Percentiles rank a stretch among this genome's conserved stretches.
Evolutionary conservation across 1,140 invertebrate genomes (phyloP).

Genomic region (Eulimnadia texana): DNA sequence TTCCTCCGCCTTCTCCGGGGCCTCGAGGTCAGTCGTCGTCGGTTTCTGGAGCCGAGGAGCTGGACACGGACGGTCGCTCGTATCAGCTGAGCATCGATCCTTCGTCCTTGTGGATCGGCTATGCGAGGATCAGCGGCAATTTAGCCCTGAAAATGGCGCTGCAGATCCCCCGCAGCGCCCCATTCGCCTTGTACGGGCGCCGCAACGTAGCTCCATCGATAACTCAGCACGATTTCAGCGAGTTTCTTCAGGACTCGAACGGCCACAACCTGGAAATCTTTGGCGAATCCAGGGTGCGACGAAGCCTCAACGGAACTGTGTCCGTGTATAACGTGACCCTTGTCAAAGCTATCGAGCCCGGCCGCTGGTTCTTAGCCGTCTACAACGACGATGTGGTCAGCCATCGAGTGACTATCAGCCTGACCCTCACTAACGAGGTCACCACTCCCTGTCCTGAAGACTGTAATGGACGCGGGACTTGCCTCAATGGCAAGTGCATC

Average conservation of each 20-base stretch:
- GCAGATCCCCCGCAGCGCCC: conserved; percentile 72
- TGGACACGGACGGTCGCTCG: conserved; percentile 13
- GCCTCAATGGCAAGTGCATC: conserved; percentile 84
- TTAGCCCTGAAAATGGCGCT: conserved; percentile 47
- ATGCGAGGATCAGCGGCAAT: conserved; percentile 1
- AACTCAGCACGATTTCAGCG: conserved; percentile 88
- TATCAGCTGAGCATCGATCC: conserved; percentile 9
- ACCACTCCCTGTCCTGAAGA: conserved; percentile 83
- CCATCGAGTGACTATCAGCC: conserved; percentile 58
- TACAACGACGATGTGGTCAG: conserved; percentile 85
- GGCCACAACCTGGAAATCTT: neutral
- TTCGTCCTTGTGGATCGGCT: conserved; percentile 5
- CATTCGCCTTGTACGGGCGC: conserved; percentile 83
- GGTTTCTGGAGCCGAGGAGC: neutral
- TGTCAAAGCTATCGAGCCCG: conserved; percentile 72
- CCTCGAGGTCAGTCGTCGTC: no score
- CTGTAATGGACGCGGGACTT: conserved; percentile 86
- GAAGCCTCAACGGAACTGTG: neutral
- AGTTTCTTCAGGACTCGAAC: conserved; percentile 50
- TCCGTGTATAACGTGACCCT: conserved; percentile 51
- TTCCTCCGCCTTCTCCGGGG: no score
- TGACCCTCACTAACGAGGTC: conserved; percentile 71
- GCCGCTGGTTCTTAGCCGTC: conserved; percentile 85
- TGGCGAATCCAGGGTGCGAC: neutral
- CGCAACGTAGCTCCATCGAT: conserved; percentile 83